These are phyloP conservation scores for Serilophus lunatus DNA, from an alignment of 2,113 vertebrate genomes.

Conservation along the genomic window DNA sequence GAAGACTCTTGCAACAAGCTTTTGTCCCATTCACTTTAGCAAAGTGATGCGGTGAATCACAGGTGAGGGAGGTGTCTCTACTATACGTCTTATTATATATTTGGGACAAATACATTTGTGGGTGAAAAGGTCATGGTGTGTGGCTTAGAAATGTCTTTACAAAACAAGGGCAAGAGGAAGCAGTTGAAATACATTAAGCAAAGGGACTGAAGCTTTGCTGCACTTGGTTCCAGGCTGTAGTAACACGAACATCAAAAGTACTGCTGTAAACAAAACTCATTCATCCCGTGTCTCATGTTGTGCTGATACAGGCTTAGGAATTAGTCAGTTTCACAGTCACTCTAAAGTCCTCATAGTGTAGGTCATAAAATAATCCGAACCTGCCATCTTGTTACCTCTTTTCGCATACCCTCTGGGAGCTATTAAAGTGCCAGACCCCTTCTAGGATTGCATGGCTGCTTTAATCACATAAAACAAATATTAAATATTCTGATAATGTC, in stretches of 20 bases:
- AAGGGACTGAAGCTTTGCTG: neutral
- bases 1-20: neutral
- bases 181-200: neutral
- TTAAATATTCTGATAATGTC: neutral
- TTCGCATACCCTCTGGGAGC: neutral
- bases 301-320: neutral
- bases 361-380: neutral
- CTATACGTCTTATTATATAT: neutral
- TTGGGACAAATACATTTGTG: neutral
- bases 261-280: neutral
- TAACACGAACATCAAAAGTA: rapidly evolving
- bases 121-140: neutral
- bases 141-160: neutral
- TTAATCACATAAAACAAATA: neutral
- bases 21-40: neutral
- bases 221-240: neutral
- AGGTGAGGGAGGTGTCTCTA: neutral
- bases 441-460: neutral
- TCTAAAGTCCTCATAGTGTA: neutral
- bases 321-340: neutral
- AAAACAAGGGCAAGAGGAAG: neutral
- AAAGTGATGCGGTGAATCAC: rapidly evolving
- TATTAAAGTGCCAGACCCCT: neutral
- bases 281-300: neutral
- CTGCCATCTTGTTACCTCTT: neutral